Conservation (phyloP, 2,888 invertebrate species). For the Ferrisia virgata region DNA sequence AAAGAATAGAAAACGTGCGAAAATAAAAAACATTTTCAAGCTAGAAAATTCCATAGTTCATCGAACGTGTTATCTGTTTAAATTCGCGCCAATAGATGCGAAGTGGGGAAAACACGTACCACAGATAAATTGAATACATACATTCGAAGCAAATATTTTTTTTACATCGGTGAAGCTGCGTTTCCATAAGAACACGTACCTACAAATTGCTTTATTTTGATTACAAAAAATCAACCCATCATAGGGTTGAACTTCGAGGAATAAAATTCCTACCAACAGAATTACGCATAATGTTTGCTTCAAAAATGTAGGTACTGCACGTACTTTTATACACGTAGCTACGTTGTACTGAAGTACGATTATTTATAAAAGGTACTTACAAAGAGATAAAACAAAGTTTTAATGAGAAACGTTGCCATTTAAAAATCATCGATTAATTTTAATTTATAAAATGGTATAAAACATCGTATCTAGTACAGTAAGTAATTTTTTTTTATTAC, state of each 20-base stretch:
- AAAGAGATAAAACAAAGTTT: too few species aligned
- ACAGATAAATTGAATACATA: background rate
- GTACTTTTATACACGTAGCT: too few species aligned
- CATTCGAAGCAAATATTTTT: slow-evolving; percentile 5
- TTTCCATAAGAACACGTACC: slow-evolving; percentile 6
- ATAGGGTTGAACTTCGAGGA: background rate
- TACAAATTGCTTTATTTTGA: slow-evolving; percentile 21
- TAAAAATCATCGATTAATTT: too few species aligned
- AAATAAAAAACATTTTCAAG: slow-evolving; percentile 1
- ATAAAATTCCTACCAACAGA: background rate
- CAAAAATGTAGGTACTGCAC: too few species aligned
- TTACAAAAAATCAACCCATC: slow-evolving; percentile 4
- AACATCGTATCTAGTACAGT: too few species aligned
- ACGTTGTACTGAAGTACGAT: too few species aligned
- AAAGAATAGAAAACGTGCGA: background rate
- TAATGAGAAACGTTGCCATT: too few species aligned
- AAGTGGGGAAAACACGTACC: background rate
- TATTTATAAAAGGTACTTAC: too few species aligned
- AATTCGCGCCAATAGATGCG: background rate
- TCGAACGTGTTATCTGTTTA: slow-evolving; percentile 6
- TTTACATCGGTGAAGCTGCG: background rate
- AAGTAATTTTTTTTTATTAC: too few species aligned
- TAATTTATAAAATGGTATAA: too few species aligned
- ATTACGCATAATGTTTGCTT: background rate
- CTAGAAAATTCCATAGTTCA: background rate